Percentiles rank a stretch among this genome's conserved stretches.
Evolutionary conservation across 35 echinoderm and acorn worm genomes (phyloP).

Genomic region (Strongylocentrotus purpuratus): DNA sequence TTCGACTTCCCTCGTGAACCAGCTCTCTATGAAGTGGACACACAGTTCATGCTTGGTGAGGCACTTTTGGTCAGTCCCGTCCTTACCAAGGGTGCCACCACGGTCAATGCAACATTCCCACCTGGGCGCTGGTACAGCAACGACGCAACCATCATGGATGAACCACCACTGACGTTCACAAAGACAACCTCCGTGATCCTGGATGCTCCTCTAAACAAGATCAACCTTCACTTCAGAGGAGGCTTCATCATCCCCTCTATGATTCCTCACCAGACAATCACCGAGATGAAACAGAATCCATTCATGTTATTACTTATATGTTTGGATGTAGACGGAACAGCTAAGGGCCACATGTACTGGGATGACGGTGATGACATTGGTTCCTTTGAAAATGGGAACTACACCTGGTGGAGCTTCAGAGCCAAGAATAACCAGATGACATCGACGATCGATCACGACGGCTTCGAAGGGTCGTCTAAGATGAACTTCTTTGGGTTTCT

Average conservation of each 20-base stretch:
- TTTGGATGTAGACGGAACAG: constrained; percentile 44
- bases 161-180: constrained; percentile 18
- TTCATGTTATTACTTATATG: constrained; percentile 58
- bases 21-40: constrained; percentile 59
- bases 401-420: background rate
- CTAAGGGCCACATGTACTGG: constrained; percentile 69
- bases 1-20: constrained; percentile 82
- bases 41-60: constrained; percentile 79
- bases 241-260: constrained; percentile 66
- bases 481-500: background rate
- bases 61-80: constrained; percentile 79
- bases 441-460: constrained; percentile 25
- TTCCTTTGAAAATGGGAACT: constrained; percentile 34
- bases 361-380: constrained; percentile 84
- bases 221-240: constrained; percentile 78
- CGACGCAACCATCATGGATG: constrained; percentile 52
- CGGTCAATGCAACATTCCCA: constrained; percentile 72
- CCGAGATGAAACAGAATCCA: constrained; percentile 38
- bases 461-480: constrained; percentile 27
- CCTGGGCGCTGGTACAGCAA: constrained; percentile 76
- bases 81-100: constrained; percentile 59
- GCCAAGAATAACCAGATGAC: constrained; percentile 18
- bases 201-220: constrained; percentile 72
- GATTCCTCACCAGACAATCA: constrained; percentile 61
- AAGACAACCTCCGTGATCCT: constrained; percentile 49